A percentile compares a stretch with the other conserved stretches of the same genome.
phyloP scores from a whole-genome alignment of 2,113 vertebrate species.

The Athene noctua region DNA sequence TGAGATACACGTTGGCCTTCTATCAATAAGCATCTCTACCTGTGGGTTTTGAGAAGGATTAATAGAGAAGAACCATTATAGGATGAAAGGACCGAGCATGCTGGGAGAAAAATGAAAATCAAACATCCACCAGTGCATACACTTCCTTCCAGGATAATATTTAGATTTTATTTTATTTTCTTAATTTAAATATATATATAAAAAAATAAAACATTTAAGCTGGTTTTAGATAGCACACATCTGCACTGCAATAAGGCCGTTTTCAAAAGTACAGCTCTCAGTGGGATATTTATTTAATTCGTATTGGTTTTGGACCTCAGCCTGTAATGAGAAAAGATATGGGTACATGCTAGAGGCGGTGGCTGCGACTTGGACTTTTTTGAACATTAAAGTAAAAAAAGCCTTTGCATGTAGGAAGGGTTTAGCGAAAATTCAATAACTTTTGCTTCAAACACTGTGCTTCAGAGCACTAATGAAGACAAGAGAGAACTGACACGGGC shows the following conservation, averaged over 20 bases:
- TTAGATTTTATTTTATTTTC: constrained; percentile 70
- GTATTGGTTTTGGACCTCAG: constrained; percentile 77
- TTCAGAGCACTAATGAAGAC: constrained; percentile 71
- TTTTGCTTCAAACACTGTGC: constrained; percentile 66
- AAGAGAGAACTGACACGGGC: constrained; percentile 51
- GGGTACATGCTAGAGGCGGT: constrained; percentile 46
- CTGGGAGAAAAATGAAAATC: constrained; percentile 80
- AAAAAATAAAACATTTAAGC: constrained; percentile 59
- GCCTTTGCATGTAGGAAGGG: constrained; percentile 66
- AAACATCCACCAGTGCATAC: constrained; percentile 71
- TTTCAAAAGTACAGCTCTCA: constrained; percentile 73
- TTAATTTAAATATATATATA: constrained; percentile 53
- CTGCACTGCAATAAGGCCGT: constrained; percentile 70
- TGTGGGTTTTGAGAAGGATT: constrained; percentile 74
- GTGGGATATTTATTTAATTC: constrained; percentile 79
- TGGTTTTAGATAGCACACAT: constrained; percentile 72
- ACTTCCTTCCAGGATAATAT: constrained; percentile 76
- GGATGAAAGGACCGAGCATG: constrained; percentile 73
- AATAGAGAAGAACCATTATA: constrained; percentile 72
- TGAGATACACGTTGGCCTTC: constrained; percentile 58
- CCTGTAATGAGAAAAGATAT: constrained; percentile 75
- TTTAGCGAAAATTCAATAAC: constrained; percentile 80
- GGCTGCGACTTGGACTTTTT: constrained; percentile 65
- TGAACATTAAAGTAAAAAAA: constrained; percentile 75
- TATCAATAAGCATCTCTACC: constrained; percentile 78